Base-by-base conservation (phyloP, 2,888 invertebrate genomes). In the Lomographa bimaculata region DNA sequence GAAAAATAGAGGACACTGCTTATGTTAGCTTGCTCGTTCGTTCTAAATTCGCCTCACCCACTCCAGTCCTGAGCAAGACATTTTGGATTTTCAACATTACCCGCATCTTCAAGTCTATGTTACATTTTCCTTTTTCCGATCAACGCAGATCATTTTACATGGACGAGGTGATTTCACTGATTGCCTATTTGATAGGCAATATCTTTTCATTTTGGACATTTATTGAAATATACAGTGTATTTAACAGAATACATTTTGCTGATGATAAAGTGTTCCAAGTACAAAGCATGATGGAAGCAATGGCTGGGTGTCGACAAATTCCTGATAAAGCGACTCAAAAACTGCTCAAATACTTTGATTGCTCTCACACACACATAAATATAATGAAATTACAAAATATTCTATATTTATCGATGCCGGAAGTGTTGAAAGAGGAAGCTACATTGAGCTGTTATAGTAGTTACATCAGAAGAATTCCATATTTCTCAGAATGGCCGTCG, bases 401-500 rank as follows among this genome's bases (percentile, higher is more conserved):
- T 1, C 28, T 67, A 6, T 59, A 40, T 10, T 38, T 17, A 2
- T 35, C 47, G 1, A 25, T 71, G 16, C 68, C 68, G 0, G 1
- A 7, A 3, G 25, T 41, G 3, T 36, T 70, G n/a, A 60, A 48
- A 20, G 50, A 29, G n/a, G 70, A 71, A 12, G 51, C 54, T 1
- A 38, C 33, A 6, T 10, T 57, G 12, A 38, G 23, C 5, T 41
- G 46, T 16, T 56, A 63, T 20, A 39, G 29, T 2, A 36, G 36
- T 2, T 43, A 47, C 2, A 11, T 71, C 5, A 40, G 28, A 3
- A 55, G 51, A 11, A 47, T 69, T n/a, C 60, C 63, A 1, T 65
- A 53, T 21, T 70, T 71, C 21, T 11, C 45, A 0, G 54, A 57
- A 0, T 71, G 71, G 70, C 67, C 65, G 1, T 4, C 7, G 1